phyloP scores from a whole-genome alignment of 2,797 vertebrate species.

The Vultur gryphus region DNA sequence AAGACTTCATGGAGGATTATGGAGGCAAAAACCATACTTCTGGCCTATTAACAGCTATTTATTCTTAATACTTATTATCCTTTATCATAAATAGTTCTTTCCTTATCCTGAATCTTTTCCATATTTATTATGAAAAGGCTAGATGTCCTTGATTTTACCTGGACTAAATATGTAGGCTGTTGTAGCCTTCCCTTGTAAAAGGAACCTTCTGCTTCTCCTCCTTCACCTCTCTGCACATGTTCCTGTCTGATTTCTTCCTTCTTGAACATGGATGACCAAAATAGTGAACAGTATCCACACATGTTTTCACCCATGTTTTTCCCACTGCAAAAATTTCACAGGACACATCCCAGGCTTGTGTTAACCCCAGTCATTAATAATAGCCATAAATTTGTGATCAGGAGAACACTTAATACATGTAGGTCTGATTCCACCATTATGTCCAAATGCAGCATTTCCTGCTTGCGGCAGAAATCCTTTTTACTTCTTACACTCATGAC shows the following conservation, averaged over 20 bases:
- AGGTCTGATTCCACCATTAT: neutral
- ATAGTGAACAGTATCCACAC: neutral
- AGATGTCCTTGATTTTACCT: neutral
- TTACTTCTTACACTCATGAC: neutral
- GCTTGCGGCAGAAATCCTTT: neutral
- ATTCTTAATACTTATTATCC: neutral
- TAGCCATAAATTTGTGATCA: neutral
- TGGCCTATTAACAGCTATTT: neutral
- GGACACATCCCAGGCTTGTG: neutral
- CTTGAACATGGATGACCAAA: neutral
- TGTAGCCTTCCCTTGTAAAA: neutral
- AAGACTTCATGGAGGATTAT: neutral
- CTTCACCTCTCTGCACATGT: neutral
- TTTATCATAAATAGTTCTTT: neutral
- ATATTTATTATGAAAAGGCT: neutral
- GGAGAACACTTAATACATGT: neutral
- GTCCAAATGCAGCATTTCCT: neutral
- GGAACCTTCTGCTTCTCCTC: neutral
- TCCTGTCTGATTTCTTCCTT: neutral
- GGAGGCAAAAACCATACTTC: neutral
- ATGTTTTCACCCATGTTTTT: neutral
- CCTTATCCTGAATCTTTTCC: neutral
- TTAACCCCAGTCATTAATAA: neutral
- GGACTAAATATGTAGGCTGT: accelerated
- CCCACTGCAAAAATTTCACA: neutral